Evolutionary conservation across 2,113 vertebrate genomes (phyloP).

Genomic region (Lutjanus erythropterus): DNA sequence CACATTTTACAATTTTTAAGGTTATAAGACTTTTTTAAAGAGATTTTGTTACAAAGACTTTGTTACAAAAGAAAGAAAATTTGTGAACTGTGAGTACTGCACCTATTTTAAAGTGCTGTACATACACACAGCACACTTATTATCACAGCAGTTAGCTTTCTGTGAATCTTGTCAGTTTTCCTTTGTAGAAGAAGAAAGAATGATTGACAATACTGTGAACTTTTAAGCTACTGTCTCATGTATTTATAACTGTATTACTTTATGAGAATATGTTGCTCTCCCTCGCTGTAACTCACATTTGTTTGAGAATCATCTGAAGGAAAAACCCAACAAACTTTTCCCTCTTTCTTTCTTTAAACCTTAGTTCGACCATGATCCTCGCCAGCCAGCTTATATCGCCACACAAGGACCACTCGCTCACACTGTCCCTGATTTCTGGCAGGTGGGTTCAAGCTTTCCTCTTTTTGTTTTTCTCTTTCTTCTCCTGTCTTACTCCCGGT

Average conservation of each 20-base stretch:
- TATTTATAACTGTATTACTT: no score
- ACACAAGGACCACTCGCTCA: conserved; percentile 95
- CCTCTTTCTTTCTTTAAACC: not conserved
- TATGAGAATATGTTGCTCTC: no score
- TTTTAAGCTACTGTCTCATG: not conserved
- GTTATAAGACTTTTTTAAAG: no score
- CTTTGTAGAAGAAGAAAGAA: not conserved
- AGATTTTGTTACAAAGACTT: no score
- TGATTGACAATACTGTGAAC: not conserved
- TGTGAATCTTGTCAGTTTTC: not conserved
- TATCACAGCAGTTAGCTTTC: not conserved
- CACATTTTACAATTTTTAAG: no score
- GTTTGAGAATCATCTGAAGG: not conserved
- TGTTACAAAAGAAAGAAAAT: not conserved
- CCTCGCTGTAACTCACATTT: not conserved
- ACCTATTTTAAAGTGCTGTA: no score
- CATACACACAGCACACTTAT: no score
- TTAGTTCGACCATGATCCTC: conserved; percentile 96
- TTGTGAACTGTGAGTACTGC: no score
- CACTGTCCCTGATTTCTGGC: conserved; percentile 98
- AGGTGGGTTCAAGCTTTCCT: conserved; percentile 83
- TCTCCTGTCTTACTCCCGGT: not conserved
- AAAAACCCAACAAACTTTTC: not conserved
- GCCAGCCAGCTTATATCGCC: conserved; percentile 96
- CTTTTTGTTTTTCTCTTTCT: not conserved